Evolutionary conservation across 2,113 vertebrate genomes (phyloP).

Genomic region (Accipiter cooperii): DNA sequence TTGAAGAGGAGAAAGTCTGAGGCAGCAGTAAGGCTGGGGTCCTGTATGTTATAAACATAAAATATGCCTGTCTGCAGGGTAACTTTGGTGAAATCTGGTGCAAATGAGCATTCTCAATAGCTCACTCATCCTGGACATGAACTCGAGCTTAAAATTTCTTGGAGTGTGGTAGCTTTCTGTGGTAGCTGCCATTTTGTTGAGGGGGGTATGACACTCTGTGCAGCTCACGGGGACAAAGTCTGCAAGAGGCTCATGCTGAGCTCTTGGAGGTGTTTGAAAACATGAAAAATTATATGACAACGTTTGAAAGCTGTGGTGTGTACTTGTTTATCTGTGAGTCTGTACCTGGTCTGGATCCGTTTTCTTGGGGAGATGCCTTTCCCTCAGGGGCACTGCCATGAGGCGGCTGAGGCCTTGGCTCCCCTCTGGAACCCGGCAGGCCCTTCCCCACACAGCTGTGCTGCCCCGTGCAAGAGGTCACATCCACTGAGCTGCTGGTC

Average conservation of each 20-base stretch:
- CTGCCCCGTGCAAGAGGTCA: accelerated
- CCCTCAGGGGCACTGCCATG: accelerated
- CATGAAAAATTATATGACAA: no score
- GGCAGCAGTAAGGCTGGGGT: not conserved
- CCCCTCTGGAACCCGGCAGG: not conserved
- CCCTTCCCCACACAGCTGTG: accelerated
- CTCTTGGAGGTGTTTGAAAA: not conserved
- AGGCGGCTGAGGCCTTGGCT: accelerated
- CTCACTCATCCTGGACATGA: not conserved
- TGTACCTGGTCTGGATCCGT: accelerated
- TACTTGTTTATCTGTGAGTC: not conserved
- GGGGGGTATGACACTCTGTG: accelerated
- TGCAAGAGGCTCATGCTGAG: not conserved
- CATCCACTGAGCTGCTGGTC: not conserved
- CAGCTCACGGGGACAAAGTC: not conserved
- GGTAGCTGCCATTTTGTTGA: not conserved
- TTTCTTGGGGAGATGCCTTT: not conserved
- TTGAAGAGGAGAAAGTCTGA: not conserved
- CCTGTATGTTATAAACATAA: not conserved
- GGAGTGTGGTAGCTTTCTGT: not conserved
- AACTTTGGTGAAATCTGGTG: not conserved
- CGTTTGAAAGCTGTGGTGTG: not conserved
- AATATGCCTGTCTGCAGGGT: not conserved
- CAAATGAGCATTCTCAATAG: not conserved
- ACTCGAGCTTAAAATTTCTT: accelerated